These are phyloP conservation scores for Notolabrus celidotus DNA, from an alignment of 2,797 vertebrate species.

Conservation along the genomic window DNA sequence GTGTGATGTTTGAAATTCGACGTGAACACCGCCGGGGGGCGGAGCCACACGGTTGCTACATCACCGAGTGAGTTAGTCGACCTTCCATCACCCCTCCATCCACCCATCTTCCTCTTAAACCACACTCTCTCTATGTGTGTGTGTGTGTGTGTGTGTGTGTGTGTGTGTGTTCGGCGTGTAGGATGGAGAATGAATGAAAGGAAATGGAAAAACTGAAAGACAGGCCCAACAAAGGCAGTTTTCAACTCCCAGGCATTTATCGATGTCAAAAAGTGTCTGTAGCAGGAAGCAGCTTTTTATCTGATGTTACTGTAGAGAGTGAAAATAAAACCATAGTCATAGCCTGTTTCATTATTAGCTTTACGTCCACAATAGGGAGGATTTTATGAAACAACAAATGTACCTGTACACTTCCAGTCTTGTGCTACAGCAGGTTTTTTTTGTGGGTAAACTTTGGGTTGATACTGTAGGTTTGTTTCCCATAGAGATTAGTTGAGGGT, in stretches of 20 bases:
- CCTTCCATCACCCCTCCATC: conserved; percentile 22
- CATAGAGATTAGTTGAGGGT: no score
- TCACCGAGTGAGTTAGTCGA: conserved; percentile 23
- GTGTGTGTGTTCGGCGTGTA: conserved; percentile 5
- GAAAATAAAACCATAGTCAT: not conserved
- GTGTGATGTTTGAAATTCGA: conserved; percentile 82
- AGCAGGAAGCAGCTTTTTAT: not conserved
- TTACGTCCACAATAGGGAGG: not conserved
- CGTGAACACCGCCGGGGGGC: conserved; percentile 52
- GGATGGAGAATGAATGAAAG: not conserved
- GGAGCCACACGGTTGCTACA: conserved; percentile 56
- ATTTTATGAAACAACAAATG: not conserved
- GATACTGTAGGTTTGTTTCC: no score
- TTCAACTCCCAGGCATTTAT: not conserved
- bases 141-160: conserved; percentile 6
- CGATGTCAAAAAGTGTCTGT: not conserved
- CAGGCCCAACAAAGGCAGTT: not conserved
- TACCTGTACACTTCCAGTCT: conserved; percentile 6
- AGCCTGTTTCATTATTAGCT: no score
- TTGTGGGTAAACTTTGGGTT: no score
- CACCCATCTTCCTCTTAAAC: conserved; percentile 1
- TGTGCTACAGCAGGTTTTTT: no score
- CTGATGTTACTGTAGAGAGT: not conserved
- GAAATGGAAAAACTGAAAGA: not conserved
- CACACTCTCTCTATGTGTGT: not conserved